Evolutionary conservation across 2,113 vertebrate species (phyloP).

Genomic region (Melanerpes formicivorus): DNA sequence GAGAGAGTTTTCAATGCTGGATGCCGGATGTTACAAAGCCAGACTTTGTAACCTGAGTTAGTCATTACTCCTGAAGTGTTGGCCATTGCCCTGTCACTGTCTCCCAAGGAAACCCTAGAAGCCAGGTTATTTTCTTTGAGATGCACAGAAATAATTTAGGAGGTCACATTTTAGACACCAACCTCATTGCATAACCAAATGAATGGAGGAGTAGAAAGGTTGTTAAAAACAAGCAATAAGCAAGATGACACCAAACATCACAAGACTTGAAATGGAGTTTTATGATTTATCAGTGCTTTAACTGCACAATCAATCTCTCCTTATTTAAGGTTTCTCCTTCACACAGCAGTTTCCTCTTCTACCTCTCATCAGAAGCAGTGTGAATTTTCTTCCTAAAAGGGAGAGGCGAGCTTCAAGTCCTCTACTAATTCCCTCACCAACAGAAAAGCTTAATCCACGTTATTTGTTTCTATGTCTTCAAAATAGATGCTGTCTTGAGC

Average conservation of each 20-base stretch:
- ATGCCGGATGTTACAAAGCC: not conserved
- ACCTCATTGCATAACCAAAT: not conserved
- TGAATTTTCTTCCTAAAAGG: not conserved
- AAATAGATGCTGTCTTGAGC: not conserved
- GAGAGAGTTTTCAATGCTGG: not conserved
- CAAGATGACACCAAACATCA: not conserved
- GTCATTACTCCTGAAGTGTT: not conserved
- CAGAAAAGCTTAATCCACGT: not conserved
- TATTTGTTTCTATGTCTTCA: not conserved
- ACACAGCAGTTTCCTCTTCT: not conserved
- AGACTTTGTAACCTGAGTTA: not conserved
- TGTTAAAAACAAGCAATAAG: not conserved
- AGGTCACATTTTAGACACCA: not conserved
- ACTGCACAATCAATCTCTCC: not conserved
- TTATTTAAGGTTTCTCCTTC: not conserved
- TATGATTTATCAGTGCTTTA: not conserved
- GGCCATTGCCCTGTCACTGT: not conserved
- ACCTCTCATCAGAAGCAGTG: not conserved
- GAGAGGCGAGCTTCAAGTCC: not conserved
- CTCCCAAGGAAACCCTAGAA: not conserved
- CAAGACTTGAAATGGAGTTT: not conserved
- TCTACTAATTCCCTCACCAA: not conserved
- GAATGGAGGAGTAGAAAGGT: not conserved
- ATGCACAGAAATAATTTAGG: not conserved
- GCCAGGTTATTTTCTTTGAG: not conserved